A percentile compares a stretch with the other conserved stretches of the same genome.
phyloP scores from a whole-genome alignment of 2,888 invertebrate genomes.

The Phrixothrix hirtus region DNA sequence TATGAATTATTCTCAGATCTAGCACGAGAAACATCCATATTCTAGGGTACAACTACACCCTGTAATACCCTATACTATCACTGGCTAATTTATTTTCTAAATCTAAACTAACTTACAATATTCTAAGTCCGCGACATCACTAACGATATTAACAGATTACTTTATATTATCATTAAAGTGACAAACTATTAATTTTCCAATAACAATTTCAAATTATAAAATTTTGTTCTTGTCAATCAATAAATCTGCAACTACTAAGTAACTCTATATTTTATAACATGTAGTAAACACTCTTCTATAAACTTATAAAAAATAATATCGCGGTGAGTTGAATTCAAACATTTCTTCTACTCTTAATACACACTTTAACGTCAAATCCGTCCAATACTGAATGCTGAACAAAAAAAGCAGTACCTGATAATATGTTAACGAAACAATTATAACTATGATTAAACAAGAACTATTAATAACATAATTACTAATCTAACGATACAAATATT shows the following conservation, averaged over 20 bases:
- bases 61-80: constrained; percentile 55
- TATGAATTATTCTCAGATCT: constrained; percentile 37
- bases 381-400: constrained; percentile 51
- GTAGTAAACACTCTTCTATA: constrained; percentile 47
- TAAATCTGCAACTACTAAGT: constrained; percentile 21
- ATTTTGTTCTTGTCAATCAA: too few relatives aligned
- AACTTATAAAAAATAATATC: constrained; percentile 55
- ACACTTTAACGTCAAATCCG: constrained; percentile 51
- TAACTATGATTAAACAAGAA: constrained; percentile 16
- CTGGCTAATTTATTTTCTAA: constrained; percentile 49
- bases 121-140: constrained; percentile 47
- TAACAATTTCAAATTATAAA: constrained; percentile 5
- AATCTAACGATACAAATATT: constrained; percentile 13
- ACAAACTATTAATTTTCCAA: neutral
- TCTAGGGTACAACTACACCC: constrained; percentile 58
- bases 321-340: constrained; percentile 39
- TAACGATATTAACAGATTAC: constrained; percentile 47
- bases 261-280: constrained; percentile 40
- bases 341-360: constrained; percentile 36
- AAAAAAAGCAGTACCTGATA: constrained; percentile 16
- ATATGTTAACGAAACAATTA: constrained; percentile 3
- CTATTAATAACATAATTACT: constrained; percentile 15
- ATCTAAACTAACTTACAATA: constrained; percentile 32
- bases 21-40: constrained; percentile 39
- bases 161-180: constrained; percentile 27